Evolutionary conservation across 2,888 invertebrate genomes (phyloP).

Genomic region (Synergus laeviventris): DNA sequence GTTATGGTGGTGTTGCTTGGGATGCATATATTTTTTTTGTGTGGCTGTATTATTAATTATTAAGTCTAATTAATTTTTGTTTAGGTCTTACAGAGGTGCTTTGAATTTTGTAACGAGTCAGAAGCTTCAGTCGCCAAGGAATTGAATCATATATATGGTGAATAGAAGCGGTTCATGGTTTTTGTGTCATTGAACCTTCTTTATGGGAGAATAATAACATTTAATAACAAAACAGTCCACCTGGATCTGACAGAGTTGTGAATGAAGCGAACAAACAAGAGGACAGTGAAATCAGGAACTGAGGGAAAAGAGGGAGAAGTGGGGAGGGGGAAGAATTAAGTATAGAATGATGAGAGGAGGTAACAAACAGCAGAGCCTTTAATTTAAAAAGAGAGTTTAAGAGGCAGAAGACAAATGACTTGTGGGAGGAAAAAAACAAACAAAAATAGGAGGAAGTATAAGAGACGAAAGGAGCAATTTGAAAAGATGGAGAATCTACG

Average conservation of each 20-base stretch:
- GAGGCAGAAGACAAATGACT: conserved; percentile 16
- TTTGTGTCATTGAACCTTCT: conserved; percentile 10
- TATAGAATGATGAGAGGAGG: not conserved
- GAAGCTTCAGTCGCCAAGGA: not conserved
- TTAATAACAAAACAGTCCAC: not conserved
- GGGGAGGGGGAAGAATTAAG: not conserved
- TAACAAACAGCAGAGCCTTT: not conserved
- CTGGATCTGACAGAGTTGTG: not conserved
- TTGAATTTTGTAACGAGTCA: not conserved
- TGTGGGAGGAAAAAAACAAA: not conserved
- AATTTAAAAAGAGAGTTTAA: conserved; percentile 2
- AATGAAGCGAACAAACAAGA: not conserved
- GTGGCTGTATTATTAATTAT: no score
- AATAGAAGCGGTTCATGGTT: not conserved
- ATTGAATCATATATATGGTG: not conserved
- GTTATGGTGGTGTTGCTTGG: no score
- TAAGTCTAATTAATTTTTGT: no score
- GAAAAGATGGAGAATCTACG: not conserved
- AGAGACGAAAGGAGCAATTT: not conserved
- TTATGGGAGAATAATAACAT: conserved; percentile 4
- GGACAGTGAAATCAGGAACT: not conserved
- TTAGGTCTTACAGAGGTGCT: not conserved
- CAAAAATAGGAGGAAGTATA: not conserved
- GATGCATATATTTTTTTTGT: no score
- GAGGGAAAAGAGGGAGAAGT: not conserved